A percentile compares a stretch with the other conserved stretches of the same genome.
These are phyloP conservation scores for Neomonachus schauinslandi DNA, from an alignment of 2,113 vertebrate genomes.

Conservation along the genomic window DNA sequence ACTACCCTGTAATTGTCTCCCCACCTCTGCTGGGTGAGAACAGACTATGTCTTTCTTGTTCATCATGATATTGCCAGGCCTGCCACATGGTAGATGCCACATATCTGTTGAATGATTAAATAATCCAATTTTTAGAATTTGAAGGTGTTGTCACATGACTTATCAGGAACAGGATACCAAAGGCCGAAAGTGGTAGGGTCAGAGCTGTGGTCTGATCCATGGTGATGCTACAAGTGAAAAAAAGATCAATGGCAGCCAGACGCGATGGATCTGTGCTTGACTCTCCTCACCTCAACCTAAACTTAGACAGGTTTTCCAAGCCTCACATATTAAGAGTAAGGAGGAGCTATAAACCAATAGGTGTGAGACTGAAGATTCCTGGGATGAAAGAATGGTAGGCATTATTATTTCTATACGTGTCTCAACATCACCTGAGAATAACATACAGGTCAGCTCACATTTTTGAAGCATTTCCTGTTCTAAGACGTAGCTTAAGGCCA, in stretches of 20 bases:
- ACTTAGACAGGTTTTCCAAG: background rate
- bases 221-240: background rate
- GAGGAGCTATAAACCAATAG: background rate
- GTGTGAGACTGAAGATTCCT: background rate
- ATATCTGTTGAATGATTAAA: background rate
- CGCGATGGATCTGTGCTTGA: background rate
- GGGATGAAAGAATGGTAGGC: conserved; percentile 2
- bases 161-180: background rate
- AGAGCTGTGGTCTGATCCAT: background rate
- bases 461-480: conserved; percentile 52
- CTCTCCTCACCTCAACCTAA: background rate
- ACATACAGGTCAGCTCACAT: background rate
- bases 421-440: conserved; percentile 46
- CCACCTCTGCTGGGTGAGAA: background rate
- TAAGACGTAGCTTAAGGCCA: background rate
- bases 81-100: background rate
- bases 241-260: background rate
- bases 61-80: background rate
- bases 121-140: background rate
- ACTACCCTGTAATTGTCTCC: background rate
- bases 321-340: background rate
- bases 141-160: background rate
- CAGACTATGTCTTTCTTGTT: background rate
- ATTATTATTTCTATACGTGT: conserved; percentile 45
- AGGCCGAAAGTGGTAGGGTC: background rate